Evolutionary conservation across 2,888 invertebrate species (phyloP).

Genomic region (Yponomeuta cagnagella): DNA sequence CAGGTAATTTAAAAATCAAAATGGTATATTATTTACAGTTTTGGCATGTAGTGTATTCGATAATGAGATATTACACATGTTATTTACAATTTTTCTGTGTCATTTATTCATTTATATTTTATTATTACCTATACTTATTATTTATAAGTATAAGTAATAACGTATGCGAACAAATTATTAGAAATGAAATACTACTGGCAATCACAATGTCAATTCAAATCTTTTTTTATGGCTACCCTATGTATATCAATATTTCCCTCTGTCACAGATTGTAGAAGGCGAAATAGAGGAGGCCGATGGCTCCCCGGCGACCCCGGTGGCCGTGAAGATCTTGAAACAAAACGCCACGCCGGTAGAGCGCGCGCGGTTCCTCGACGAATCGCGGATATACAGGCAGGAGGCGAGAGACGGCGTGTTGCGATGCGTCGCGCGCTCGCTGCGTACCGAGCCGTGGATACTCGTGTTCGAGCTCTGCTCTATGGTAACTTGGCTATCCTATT

Average conservation of each 20-base stretch:
- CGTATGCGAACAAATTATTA: too few relatives aligned
- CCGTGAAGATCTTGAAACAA: constrained; percentile 87
- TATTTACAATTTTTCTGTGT: too few relatives aligned
- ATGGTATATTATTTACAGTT: too few relatives aligned
- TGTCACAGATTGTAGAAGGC: constrained; percentile 82
- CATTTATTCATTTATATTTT: too few relatives aligned
- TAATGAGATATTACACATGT: too few relatives aligned
- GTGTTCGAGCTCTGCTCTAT: constrained; percentile 84
- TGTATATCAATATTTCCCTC: not conserved
- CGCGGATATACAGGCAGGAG: constrained; percentile 81
- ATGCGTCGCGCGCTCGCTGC: constrained; percentile 84
- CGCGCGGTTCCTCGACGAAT: constrained; percentile 86
- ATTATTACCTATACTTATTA: too few relatives aligned
- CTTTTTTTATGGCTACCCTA: too few relatives aligned
- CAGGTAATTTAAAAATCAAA: too few relatives aligned
- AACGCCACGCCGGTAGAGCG: constrained; percentile 86
- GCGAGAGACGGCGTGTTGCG: constrained; percentile 83
- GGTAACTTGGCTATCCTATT: constrained; percentile 42
- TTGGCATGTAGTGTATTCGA: too few relatives aligned
- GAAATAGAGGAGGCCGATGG: constrained; percentile 73
- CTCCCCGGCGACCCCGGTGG: constrained; percentile 66
- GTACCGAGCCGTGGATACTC: constrained; percentile 86
- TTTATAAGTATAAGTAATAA: too few relatives aligned
- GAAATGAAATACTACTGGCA: too few relatives aligned
- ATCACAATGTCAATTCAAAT: too few relatives aligned